Percentiles rank a stretch among this genome's conserved stretches.
Conservation (phyloP, 2,797 vertebrate genomes). For the Meriones psammophilus region DNA sequence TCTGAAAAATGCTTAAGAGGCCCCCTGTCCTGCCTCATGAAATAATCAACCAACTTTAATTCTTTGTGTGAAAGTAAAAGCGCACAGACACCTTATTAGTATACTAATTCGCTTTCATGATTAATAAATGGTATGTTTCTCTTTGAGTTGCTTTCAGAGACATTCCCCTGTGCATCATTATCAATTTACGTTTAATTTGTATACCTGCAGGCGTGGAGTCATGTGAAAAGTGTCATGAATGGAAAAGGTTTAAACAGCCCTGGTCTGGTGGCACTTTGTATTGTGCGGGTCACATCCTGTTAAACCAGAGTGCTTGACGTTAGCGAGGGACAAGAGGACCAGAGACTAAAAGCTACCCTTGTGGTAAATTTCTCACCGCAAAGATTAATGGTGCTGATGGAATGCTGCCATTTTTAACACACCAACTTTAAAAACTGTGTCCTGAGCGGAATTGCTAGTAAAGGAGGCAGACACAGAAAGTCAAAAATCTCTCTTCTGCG, state of each 20-base stretch:
- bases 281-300: background rate
- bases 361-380: background rate
- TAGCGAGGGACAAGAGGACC: background rate
- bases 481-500: background rate
- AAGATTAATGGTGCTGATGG: background rate
- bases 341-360: conserved; percentile 6
- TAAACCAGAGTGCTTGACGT: conserved; percentile 38
- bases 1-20: background rate
- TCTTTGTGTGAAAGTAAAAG: background rate
- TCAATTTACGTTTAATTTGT: background rate
- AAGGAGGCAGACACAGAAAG: background rate
- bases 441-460: background rate
- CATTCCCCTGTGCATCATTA: background rate
- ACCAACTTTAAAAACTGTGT: background rate
- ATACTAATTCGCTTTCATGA: background rate
- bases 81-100: too few relatives aligned
- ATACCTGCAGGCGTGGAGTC: background rate
- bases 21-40: background rate
- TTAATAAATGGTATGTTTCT: background rate
- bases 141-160: background rate
- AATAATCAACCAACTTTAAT: background rate
- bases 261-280: background rate
- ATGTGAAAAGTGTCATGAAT: background rate
- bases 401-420: conserved; percentile 11
- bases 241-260: background rate